Percentiles rank a stretch among this genome's conserved stretches.
Conservation (phyloP, 2,113 vertebrate species). For the Labeo rohita region DNA sequence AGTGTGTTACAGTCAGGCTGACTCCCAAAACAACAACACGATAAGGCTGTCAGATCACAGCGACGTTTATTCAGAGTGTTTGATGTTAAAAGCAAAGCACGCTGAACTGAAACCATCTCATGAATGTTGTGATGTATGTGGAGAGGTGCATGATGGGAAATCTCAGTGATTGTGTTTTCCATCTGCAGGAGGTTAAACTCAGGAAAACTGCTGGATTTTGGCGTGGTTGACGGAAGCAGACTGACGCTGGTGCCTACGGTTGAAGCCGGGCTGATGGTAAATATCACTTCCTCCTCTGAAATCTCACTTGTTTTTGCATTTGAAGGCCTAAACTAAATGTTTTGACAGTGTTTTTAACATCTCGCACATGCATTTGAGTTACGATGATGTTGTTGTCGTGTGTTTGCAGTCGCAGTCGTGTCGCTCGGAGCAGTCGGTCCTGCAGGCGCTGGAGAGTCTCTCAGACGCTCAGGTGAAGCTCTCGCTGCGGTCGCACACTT, state of each 20-base stretch:
- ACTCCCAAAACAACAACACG: no score
- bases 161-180: not conserved
- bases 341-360: not conserved
- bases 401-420: slow-evolving; percentile 76
- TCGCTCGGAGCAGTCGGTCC: slow-evolving; percentile 79
- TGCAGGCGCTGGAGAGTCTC: slow-evolving; percentile 86
- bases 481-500: slow-evolving; percentile 3
- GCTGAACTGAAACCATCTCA: no score
- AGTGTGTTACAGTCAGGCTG: no score
- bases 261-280: slow-evolving; percentile 89
- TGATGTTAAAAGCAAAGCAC: no score
- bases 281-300: slow-evolving; percentile 36
- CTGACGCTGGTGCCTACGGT: slow-evolving; percentile 89
- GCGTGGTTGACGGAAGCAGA: slow-evolving; percentile 88
- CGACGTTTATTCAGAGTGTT: no score
- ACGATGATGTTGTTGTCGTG: slow-evolving; percentile 1
- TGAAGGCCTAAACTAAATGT: no score
- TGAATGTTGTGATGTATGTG: not conserved
- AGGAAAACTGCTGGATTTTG: slow-evolving; percentile 85
- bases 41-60: no score
- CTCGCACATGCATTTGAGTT: not conserved
- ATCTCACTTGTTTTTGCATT: not conserved
- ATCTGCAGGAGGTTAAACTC: slow-evolving; percentile 82
- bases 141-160: not conserved
- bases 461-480: slow-evolving; percentile 84